Conservation (phyloP, 2,797 vertebrate genomes). For the Furcifer pardalis region DNA sequence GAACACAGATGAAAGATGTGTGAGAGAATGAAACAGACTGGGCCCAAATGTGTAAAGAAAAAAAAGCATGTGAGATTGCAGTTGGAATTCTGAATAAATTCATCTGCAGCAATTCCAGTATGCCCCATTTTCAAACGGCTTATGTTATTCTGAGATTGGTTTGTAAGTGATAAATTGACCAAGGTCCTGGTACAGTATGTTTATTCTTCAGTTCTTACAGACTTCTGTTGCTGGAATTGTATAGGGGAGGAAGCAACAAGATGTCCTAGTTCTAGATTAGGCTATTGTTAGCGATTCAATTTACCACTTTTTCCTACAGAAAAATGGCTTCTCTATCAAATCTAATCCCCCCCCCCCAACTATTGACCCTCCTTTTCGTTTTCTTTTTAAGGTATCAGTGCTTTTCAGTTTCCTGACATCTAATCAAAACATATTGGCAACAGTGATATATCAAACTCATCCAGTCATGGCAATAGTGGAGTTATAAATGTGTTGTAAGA, state of each 20-base stretch:
- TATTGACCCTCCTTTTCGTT: constrained; percentile 8
- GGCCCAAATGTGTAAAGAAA: no score
- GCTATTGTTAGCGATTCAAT: constrained; percentile 4
- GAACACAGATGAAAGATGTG: neutral
- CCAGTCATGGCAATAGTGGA: constrained; percentile 20
- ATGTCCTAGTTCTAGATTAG: constrained; percentile 14
- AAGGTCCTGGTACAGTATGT: constrained; percentile 13
- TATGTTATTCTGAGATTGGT: neutral
- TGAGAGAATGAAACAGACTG: neutral
- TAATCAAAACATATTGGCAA: constrained; percentile 36
- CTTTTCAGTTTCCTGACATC: constrained; percentile 17
- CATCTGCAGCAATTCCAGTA: neutral
- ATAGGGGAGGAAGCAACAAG: neutral
- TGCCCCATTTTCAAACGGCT: neutral
- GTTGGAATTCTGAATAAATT: neutral
- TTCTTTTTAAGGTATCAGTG: constrained; percentile 1
- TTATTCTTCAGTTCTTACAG: neutral
- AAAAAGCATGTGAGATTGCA: no score
- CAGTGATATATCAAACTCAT: constrained; percentile 45
- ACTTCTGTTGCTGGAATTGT: constrained; percentile 16
- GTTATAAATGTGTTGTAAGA: constrained; percentile 38
- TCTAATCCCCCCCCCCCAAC: neutral
- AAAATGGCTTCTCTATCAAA: constrained; percentile 39
- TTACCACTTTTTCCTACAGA: constrained; percentile 29
- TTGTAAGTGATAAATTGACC: neutral